These are phyloP conservation scores for Nephrocerus scutellatus DNA, from an alignment of 2,888 invertebrate genomes.

Conservation along the genomic window DNA sequence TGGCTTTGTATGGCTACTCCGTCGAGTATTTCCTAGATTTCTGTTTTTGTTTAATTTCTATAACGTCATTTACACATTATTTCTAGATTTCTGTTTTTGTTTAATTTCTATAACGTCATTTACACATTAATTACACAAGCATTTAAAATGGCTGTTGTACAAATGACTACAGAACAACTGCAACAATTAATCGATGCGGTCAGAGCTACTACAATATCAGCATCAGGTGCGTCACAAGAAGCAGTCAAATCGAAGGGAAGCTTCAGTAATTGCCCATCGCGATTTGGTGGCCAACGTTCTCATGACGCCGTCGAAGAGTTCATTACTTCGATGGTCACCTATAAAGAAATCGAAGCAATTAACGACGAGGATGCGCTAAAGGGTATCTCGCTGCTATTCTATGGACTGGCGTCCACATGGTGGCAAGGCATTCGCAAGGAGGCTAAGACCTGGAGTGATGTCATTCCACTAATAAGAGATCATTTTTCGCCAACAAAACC, in stretches of 20 bases:
- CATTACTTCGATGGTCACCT: conserved; percentile 35
- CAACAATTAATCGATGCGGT: conserved; percentile 36
- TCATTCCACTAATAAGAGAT: conserved; percentile 35
- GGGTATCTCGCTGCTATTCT: conserved; percentile 37
- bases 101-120: too few species aligned
- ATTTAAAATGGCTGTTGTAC: too few species aligned
- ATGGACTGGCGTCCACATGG: conserved; percentile 39
- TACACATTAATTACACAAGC: too few species aligned
- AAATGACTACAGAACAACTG: conserved; percentile 40
- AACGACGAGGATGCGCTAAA: conserved; percentile 39
- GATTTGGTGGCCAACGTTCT: conserved; percentile 35
- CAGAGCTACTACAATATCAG: conserved; percentile 23
- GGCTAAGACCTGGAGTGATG: conserved; percentile 41
- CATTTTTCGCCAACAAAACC: conserved; percentile 42
- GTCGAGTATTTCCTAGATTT: too few species aligned
- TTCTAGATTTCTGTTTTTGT: too few species aligned
- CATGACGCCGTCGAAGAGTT: conserved; percentile 43
- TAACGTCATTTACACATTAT: too few species aligned
- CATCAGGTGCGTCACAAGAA: conserved; percentile 12
- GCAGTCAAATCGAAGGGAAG: conserved; percentile 31
- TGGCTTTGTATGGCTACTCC: too few species aligned
- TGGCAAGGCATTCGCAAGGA: conserved; percentile 43
- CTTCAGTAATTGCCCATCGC: conserved; percentile 32
- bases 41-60: too few species aligned
- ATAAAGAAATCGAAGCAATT: conserved; percentile 39